Evolutionary conservation across 2,888 invertebrate species (phyloP).

Genomic region (Chironomus tentans): DNA sequence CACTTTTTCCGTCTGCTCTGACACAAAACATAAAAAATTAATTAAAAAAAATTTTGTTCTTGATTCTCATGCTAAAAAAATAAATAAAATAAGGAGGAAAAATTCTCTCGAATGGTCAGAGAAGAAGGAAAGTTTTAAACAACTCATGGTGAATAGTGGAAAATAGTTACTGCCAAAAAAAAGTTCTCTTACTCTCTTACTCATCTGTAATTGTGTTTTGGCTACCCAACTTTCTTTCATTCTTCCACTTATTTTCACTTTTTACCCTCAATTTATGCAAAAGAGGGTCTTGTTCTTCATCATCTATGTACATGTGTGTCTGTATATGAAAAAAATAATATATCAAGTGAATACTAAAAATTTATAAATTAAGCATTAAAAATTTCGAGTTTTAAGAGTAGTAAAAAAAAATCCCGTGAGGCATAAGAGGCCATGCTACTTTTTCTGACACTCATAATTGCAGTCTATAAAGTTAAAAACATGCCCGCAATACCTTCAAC

Average conservation of each 20-base stretch:
- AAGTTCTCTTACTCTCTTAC: neutral
- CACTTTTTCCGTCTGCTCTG: neutral
- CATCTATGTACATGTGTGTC: neutral
- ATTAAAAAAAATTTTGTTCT: conserved; percentile 8
- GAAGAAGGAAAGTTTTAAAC: too few species aligned
- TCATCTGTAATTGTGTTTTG: too few species aligned
- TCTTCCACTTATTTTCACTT: too few species aligned
- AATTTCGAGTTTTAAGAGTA: neutral
- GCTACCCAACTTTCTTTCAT: neutral
- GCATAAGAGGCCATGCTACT: neutral
- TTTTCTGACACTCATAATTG: conserved; percentile 19
- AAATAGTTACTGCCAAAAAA: neutral
- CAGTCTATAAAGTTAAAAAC: conserved; percentile 15
- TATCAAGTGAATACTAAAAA: neutral
- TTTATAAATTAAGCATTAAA: neutral
- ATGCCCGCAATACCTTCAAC: conserved; percentile 23
- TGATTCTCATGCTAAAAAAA: neutral
- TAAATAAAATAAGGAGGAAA: neutral
- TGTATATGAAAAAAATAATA: neutral
- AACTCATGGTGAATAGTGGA: conserved; percentile 20
- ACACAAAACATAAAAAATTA: conserved; percentile 18
- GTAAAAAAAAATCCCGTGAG: neutral
- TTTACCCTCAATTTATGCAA: neutral
- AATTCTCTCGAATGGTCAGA: neutral
- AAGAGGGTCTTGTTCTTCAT: neutral